A percentile compares a stretch with the other conserved stretches of the same genome.
phyloP scores from a whole-genome alignment of 2,113 vertebrate genomes.

The Lanius collurio region DNA sequence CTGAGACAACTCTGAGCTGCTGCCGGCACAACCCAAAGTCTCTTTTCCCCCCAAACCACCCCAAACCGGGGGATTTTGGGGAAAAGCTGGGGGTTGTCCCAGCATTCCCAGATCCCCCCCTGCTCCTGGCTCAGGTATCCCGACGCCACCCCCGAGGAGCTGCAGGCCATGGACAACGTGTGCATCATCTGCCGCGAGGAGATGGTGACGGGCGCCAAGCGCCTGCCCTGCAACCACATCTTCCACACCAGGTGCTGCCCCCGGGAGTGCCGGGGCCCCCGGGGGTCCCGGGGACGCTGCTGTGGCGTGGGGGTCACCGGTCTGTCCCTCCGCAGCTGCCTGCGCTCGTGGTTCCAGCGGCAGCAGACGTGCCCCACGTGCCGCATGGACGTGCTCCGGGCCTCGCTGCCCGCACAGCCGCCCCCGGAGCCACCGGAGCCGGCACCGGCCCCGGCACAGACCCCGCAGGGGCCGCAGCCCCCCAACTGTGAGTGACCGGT shows the following conservation, averaged over 20 bases:
- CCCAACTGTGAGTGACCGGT: slow-evolving; percentile 38
- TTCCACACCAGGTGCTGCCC: slow-evolving; percentile 85
- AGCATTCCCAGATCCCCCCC: rapidly evolving
- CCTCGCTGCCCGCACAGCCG: slow-evolving; percentile 81
- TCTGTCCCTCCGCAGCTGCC: slow-evolving; percentile 76
- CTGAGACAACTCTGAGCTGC: too few species aligned
- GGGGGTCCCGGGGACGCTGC: rapidly evolving
- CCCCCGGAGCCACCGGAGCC: slow-evolving; percentile 71
- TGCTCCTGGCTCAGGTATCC: slow-evolving; percentile 79
- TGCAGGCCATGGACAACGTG: slow-evolving; percentile 91
- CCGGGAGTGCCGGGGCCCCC: rapidly evolving
- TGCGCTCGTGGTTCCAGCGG: slow-evolving; percentile 97
- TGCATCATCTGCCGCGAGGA: slow-evolving; percentile 97
- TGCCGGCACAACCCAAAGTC: not conserved
- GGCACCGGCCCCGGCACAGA: slow-evolving; percentile 54
- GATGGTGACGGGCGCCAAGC: slow-evolving; percentile 95
- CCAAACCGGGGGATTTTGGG: not conserved
- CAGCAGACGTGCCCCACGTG: slow-evolving; percentile 97
- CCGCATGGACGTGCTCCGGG: slow-evolving; percentile 92
- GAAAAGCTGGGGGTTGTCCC: rapidly evolving
- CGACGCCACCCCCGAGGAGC: slow-evolving; percentile 91
- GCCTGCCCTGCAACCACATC: slow-evolving; percentile 95
- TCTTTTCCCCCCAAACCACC: not conserved
- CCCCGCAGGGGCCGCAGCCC: slow-evolving; percentile 73
- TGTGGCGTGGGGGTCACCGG: not conserved